Conservation (phyloP, 1,140 invertebrate species). For the Zaprionus ornatus region DNA sequence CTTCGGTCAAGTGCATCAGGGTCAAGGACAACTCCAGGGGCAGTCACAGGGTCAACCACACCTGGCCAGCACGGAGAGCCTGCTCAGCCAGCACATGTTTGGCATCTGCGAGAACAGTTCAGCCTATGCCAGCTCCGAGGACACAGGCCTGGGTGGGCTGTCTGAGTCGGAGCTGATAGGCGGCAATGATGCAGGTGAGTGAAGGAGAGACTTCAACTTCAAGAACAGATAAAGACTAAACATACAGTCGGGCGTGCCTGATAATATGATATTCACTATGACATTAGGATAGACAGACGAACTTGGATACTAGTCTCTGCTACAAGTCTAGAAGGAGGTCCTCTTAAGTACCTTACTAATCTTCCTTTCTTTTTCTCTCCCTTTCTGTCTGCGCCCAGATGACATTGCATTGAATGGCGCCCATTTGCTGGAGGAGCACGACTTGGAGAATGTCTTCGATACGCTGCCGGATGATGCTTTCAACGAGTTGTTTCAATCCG, state of each 20-base stretch:
- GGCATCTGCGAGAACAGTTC: slow-evolving; percentile 86
- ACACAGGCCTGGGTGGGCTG: slow-evolving; percentile 85
- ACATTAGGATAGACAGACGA: too few species aligned
- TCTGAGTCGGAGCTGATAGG: slow-evolving; percentile 86
- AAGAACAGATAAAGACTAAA: too few species aligned
- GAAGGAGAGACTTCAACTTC: too few species aligned
- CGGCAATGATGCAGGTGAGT: slow-evolving; percentile 77
- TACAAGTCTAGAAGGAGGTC: not conserved
- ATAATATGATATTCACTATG: too few species aligned
- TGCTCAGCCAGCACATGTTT: slow-evolving; percentile 75
- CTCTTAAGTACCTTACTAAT: not conserved
- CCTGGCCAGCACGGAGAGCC: slow-evolving; percentile 62
- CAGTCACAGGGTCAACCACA: slow-evolving; percentile 19
- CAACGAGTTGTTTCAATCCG: slow-evolving; percentile 91
- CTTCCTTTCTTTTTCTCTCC: not conserved
- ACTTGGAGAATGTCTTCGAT: slow-evolving; percentile 94
- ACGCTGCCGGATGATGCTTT: slow-evolving; percentile 96
- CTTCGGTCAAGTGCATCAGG: slow-evolving; percentile 51
- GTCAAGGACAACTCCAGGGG: not conserved
- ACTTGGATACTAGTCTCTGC: too few species aligned
- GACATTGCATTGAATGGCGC: slow-evolving; percentile 84
- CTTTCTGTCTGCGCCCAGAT: slow-evolving; percentile 56
- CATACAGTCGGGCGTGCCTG: too few species aligned
- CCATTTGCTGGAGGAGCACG: slow-evolving; percentile 90
- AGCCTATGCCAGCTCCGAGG: slow-evolving; percentile 86